These are phyloP conservation scores for Pseudopipra pipra DNA, from an alignment of 2,113 vertebrate species.

Conservation along the genomic window DNA sequence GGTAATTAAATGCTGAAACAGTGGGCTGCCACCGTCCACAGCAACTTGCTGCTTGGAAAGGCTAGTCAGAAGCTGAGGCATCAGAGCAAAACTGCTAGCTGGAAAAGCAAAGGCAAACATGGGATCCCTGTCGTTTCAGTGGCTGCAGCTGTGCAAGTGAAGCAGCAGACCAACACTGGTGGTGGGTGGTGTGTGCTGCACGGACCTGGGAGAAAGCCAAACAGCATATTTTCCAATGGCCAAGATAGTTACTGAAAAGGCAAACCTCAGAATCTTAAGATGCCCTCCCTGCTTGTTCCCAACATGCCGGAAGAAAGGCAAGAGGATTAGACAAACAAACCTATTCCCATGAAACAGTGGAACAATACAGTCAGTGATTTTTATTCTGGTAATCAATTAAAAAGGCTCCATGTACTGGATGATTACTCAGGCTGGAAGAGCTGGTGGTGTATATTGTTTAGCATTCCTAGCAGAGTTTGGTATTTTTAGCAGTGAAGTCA, in stretches of 20 bases:
- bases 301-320: background rate
- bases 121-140: background rate
- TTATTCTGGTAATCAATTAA: background rate
- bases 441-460: background rate
- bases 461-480: background rate
- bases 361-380: background rate
- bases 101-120: background rate
- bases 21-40: background rate
- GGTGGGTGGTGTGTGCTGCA: background rate
- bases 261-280: background rate
- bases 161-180: background rate
- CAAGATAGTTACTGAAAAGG: background rate
- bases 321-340: background rate
- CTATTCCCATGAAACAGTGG: accelerated
- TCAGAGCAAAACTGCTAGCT: background rate
- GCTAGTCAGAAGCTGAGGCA: background rate
- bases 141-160: background rate
- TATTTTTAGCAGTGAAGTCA: background rate
- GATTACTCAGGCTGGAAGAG: background rate
- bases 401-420: background rate
- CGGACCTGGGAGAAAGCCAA: background rate
- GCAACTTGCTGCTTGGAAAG: background rate
- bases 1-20: constrained; percentile 7
- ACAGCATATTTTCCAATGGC: background rate
- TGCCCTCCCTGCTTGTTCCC: background rate